Base-by-base conservation (phyloP, 1,140 invertebrate genomes). In the Lanistes nyassanus region DNA sequence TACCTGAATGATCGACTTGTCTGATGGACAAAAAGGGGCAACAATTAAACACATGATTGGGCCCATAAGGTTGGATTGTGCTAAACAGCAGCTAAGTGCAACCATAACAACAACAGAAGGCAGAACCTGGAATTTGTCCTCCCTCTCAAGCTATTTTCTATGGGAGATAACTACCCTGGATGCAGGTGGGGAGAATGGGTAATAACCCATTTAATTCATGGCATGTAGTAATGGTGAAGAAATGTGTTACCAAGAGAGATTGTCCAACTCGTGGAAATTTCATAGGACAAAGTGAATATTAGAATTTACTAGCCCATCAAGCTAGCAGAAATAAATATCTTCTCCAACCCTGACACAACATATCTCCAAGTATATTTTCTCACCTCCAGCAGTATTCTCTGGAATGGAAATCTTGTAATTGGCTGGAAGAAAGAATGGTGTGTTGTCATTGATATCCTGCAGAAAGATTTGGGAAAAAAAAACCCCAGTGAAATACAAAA, bases 391-490 rank as follows among this genome's bases (percentile, higher is more conserved):
- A 29, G 76, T 81, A 34, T 80, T 78, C 65, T 86, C 84, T 51
- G 39, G 53, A 21, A 86, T 82, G 23, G n/a, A 73, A 58, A 51
- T 68, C 26, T 66, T 60, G 66, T 80, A 84, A 23, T 51, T 56
- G 9, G 37, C 47, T 34, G 71, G 56, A 23, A 70, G 31, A 75
- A 84, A 85, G 21, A 67, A 55, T 37, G 85, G 85, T 36, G 56
- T 60, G 73, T 86, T 84, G 69, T 86, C 80, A 75, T 86, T 86
- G 6, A 83, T 79, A 67, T 86, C 85, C 82, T 83, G 67, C 31
- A 78, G 74, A 21, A 72, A 53, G 68, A 29, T 23, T 70, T 72
- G 62, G 36, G 39, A 34, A 65, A 75, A 21, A 68, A 29, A 39
- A 56, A 64, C 2, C 60, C 31, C 53, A 23, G 47, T 34, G 60